These are phyloP conservation scores for Peromyscus nudipes DNA, from an alignment of 2,797 vertebrate species.

Conservation along the genomic window DNA sequence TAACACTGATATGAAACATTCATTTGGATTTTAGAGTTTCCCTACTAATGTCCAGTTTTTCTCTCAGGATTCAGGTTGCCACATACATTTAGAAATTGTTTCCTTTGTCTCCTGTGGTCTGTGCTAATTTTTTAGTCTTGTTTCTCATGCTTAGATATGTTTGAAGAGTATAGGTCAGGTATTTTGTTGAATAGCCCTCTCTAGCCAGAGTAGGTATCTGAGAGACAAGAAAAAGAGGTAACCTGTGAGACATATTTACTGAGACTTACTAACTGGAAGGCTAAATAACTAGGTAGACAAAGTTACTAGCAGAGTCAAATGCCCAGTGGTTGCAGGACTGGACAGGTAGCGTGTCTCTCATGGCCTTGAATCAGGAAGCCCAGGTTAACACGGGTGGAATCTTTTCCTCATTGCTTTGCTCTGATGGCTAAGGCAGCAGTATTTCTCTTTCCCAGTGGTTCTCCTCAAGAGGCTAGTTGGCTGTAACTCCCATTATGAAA, in stretches of 20 bases:
- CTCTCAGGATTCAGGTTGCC: not conserved
- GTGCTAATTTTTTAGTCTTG: not conserved
- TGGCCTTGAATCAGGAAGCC: not conserved
- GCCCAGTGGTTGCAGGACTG: not conserved
- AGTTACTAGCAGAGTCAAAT: not conserved
- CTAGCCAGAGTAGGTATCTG: not conserved
- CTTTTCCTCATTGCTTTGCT: not conserved
- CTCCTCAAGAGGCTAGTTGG: not conserved
- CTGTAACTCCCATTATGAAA: not conserved
- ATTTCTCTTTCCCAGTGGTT: not conserved
- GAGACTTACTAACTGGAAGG: not conserved
- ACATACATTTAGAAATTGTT: not conserved
- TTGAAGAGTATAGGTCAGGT: not conserved
- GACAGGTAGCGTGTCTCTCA: not conserved
- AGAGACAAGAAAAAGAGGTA: not conserved
- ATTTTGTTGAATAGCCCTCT: not conserved
- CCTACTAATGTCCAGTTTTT: not conserved
- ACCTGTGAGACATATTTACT: not conserved
- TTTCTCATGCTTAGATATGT: conserved; percentile 1
- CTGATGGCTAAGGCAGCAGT: not conserved
- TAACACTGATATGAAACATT: not conserved
- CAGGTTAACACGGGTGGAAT: not conserved
- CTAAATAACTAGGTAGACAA: not conserved
- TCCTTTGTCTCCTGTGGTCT: not conserved
- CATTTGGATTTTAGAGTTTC: conserved; percentile 38